phyloP scores from a whole-genome alignment of 2,797 vertebrate species.

The Urosaurus nigricauda region DNA sequence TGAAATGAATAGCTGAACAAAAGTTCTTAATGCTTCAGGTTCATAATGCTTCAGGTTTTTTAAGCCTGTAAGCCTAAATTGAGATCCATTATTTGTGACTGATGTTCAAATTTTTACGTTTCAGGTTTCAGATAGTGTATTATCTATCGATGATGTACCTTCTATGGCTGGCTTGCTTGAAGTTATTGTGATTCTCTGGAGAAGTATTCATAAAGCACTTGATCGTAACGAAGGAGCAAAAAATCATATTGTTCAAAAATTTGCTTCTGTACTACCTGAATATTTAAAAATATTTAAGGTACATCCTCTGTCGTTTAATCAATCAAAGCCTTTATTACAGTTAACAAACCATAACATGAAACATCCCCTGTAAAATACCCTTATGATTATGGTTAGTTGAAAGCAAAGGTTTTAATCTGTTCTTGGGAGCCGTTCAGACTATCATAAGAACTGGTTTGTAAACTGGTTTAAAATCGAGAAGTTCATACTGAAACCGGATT shows the following conservation, averaged over 20 bases:
- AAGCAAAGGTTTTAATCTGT: not conserved
- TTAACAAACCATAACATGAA: too few species aligned
- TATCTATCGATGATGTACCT: constrained; percentile 80
- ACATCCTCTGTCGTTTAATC: constrained; percentile 43
- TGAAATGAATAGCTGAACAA: not conserved
- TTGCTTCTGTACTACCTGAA: constrained; percentile 87
- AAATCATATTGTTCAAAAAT: constrained; percentile 86
- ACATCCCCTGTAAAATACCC: not conserved
- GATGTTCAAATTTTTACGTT: constrained; percentile 51
- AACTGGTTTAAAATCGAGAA: too few species aligned
- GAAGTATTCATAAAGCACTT: constrained; percentile 86
- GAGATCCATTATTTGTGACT: constrained; percentile 20
- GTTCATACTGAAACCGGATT: too few species aligned
- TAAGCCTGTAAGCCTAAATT: constrained; percentile 17
- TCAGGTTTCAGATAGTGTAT: constrained; percentile 82
- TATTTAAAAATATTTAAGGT: constrained; percentile 94
- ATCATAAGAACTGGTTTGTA: too few species aligned
- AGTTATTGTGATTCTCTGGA: constrained; percentile 92
- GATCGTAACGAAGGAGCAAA: constrained; percentile 87
- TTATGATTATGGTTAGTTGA: not conserved
- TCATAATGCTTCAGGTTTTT: not conserved
- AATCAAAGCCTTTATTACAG: too few species aligned
- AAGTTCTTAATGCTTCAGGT: too few species aligned
- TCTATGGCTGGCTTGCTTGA: constrained; percentile 90
- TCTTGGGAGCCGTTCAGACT: too few species aligned